A percentile compares a stretch with the other conserved stretches of the same genome.
phyloP scores from a whole-genome alignment of 2,797 vertebrate species.

The Melanotaenia nigrans region DNA sequence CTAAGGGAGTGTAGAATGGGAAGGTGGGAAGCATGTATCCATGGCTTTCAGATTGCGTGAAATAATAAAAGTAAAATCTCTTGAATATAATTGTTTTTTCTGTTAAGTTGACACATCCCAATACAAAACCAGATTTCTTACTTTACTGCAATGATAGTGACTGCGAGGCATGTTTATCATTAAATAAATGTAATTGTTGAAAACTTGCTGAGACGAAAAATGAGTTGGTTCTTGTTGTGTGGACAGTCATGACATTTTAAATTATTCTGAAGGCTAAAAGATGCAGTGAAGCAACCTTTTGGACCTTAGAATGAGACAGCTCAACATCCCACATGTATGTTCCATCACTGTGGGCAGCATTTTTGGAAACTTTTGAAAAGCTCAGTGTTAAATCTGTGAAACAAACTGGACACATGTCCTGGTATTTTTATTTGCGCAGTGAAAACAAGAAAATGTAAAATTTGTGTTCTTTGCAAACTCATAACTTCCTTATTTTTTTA shows the following conservation, averaged over 20 bases:
- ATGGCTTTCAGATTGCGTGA: not conserved
- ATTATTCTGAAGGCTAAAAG: constrained; percentile 7
- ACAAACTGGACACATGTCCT: not conserved
- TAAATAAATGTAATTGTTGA: constrained; percentile 12
- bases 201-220: too few species aligned
- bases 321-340: not conserved
- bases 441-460: not conserved
- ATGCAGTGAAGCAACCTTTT: not conserved
- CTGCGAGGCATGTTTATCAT: constrained; percentile 17
- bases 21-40: not conserved
- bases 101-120: not conserved
- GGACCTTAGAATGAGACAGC: not conserved
- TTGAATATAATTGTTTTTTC: not conserved
- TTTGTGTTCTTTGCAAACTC: constrained; percentile 16
- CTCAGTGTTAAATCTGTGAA: not conserved
- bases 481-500: constrained; percentile 35
- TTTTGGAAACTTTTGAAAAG: not conserved
- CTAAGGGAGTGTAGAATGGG: not conserved
- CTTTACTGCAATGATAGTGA: constrained; percentile 4
- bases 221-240: not conserved
- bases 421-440: not conserved
- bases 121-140: not conserved
- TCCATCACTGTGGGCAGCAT: not conserved
- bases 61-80: not conserved
- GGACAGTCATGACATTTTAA: not conserved